Conservation (phyloP, 2,888 invertebrate species). For the Proisotoma minuta region DNA sequence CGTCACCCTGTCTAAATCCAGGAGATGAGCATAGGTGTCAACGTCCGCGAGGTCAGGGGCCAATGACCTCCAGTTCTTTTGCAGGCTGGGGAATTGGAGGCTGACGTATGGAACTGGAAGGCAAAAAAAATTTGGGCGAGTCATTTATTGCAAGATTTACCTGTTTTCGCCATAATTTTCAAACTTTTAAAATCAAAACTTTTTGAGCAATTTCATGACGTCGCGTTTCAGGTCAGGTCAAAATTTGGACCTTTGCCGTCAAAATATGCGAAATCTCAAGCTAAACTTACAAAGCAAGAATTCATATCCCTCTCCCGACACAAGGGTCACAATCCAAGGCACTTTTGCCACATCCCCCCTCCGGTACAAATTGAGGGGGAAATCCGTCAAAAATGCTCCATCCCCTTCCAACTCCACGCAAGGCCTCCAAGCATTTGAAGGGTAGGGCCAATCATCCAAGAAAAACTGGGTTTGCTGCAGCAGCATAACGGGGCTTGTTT, state of each 20-base stretch:
- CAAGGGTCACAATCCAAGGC: conserved; percentile 27
- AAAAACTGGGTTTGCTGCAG: conserved; percentile 27
- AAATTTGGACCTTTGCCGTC: too few species aligned
- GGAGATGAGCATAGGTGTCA: conserved; percentile 23
- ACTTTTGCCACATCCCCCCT: conserved; percentile 25
- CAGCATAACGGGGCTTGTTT: conserved; percentile 28
- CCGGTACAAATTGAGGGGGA: conserved; percentile 25
- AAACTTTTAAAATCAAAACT: too few species aligned
- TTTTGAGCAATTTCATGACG: too few species aligned
- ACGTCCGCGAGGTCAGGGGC: conserved; percentile 30
- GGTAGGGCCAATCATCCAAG: conserved; percentile 35
- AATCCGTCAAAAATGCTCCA: conserved; percentile 29
- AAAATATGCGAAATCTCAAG: too few species aligned
- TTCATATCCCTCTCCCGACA: conserved; percentile 28
- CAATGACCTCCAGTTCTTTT: conserved; percentile 29
- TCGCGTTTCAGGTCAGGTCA: too few species aligned
- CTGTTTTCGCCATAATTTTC: neutral
- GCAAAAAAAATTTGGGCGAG: neutral
- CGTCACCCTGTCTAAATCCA: conserved; percentile 15
- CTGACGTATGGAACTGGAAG: conserved; percentile 21
- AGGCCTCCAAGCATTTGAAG: conserved; percentile 28
- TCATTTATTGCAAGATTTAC: neutral
- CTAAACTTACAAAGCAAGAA: conserved; percentile 30
- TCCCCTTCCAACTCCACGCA: conserved; percentile 25
- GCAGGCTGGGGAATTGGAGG: conserved; percentile 6